A percentile compares a stretch with the other conserved stretches of the same genome.
phyloP scores from a whole-genome alignment of 2,113 vertebrate genomes.

The Phoxinus phoxinus region DNA sequence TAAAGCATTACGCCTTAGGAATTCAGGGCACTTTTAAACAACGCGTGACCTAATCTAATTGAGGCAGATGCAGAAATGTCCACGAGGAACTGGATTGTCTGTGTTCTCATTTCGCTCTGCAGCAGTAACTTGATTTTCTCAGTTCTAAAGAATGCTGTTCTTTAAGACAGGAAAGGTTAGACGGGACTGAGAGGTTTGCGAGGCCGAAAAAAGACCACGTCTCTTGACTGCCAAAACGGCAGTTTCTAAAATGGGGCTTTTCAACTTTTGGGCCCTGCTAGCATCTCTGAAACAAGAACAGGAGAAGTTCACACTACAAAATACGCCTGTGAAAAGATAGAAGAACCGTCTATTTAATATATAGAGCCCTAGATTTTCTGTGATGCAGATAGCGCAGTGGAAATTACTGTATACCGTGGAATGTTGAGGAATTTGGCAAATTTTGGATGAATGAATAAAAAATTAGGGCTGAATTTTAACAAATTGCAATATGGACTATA shows the following conservation, averaged over 20 bases:
- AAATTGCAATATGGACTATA: too few species aligned
- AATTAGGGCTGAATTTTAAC: too few species aligned
- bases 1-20: conserved; percentile 24
- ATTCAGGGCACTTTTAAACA: conserved; percentile 26
- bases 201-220: neutral
- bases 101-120: neutral
- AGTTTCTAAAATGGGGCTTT: neutral
- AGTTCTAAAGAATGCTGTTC: neutral
- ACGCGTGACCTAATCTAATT: conserved; percentile 44
- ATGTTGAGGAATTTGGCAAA: too few species aligned
- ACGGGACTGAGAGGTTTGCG: neutral
- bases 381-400: too few species aligned
- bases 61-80: conserved; percentile 44
- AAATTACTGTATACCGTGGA: too few species aligned
- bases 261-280: neutral
- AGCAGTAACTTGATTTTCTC: conserved; percentile 22
- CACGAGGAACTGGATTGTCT: neutral
- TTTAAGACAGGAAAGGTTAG: conserved; percentile 21
- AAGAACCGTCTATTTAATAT: neutral
- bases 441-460: too few species aligned
- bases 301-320: neutral
- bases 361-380: too few species aligned
- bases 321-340: neutral
- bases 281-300: neutral
- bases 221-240: too few species aligned